Evolutionary conservation across 2,888 invertebrate genomes (phyloP).

Genomic region (Spialia ferax): DNA sequence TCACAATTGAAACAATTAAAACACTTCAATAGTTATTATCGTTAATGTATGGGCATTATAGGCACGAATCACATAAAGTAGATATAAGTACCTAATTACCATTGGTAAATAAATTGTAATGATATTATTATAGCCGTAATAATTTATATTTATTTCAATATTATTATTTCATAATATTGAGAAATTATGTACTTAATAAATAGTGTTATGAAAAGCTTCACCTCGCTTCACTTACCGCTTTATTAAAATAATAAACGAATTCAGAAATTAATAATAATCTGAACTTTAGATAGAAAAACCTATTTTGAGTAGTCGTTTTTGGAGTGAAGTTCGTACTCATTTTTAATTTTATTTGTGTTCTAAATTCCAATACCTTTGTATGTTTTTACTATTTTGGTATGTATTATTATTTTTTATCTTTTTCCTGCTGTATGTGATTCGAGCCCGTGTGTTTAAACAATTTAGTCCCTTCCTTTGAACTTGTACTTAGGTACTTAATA

Average conservation of each 20-base stretch:
- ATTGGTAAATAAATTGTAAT: neutral
- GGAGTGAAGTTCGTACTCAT: too few species aligned
- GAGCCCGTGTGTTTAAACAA: constrained; percentile 39
- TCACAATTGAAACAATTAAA: neutral
- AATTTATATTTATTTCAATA: neutral
- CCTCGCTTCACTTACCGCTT: too few species aligned
- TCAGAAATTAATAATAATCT: too few species aligned
- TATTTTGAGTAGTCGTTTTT: too few species aligned
- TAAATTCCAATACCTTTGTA: neutral
- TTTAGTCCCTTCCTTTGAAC: constrained; percentile 73
- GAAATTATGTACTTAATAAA: too few species aligned
- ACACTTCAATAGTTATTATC: neutral
- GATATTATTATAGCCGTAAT: neutral
- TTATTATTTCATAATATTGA: too few species aligned
- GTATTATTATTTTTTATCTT: neutral
- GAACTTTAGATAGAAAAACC: too few species aligned
- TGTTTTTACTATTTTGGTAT: too few species aligned
- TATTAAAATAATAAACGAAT: too few species aligned
- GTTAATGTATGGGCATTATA: constrained; percentile 6
- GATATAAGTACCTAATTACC: neutral
- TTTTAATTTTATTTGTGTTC: too few species aligned
- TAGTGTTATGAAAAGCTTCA: too few species aligned
- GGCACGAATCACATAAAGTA: constrained; percentile 6
- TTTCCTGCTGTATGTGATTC: neutral
- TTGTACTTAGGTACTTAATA: constrained; percentile 66